Evolutionary conservation across 37 sponge, comb jelly and placozoan species (phyloP).

Genomic region (Axinella damicornis): DNA sequence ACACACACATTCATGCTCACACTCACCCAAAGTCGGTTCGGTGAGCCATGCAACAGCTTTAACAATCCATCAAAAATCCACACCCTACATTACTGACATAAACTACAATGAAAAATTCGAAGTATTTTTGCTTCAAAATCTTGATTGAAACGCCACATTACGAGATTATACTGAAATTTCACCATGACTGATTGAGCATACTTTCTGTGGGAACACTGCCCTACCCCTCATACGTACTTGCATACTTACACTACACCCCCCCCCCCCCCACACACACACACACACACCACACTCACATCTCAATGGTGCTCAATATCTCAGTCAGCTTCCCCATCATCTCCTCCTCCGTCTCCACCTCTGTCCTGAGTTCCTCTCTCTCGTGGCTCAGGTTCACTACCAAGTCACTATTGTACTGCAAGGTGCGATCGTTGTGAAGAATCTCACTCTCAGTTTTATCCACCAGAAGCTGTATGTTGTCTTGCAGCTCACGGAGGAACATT

Average conservation of each 20-base stretch:
- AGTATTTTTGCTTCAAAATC: too few species aligned
- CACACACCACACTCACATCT: constrained; percentile 49
- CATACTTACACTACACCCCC: neutral
- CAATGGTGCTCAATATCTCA: constrained; percentile 63
- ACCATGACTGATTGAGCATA: too few species aligned
- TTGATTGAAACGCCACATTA: too few species aligned
- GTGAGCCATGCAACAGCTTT: too few species aligned
- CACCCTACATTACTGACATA: too few species aligned
- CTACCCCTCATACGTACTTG: neutral
- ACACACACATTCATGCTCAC: neutral
- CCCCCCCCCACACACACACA: neutral
- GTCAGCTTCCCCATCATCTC: constrained; percentile 71
- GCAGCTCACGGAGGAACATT: constrained; percentile 81
- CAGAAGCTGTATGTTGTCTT: constrained; percentile 86
- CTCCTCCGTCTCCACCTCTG: constrained; percentile 51
- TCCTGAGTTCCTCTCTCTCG: constrained; percentile 68
- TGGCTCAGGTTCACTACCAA: constrained; percentile 80
- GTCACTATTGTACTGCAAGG: constrained; percentile 83
- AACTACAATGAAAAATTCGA: too few species aligned
- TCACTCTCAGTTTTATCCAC: constrained; percentile 90
- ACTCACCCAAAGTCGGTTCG: too few species aligned
- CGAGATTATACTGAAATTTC: too few species aligned
- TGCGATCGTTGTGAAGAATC: constrained; percentile 72
- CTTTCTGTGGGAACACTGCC: too few species aligned
- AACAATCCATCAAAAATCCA: too few species aligned